Conservation (phyloP, 2,113 vertebrate species). For the Nesogale talazaci region DNA sequence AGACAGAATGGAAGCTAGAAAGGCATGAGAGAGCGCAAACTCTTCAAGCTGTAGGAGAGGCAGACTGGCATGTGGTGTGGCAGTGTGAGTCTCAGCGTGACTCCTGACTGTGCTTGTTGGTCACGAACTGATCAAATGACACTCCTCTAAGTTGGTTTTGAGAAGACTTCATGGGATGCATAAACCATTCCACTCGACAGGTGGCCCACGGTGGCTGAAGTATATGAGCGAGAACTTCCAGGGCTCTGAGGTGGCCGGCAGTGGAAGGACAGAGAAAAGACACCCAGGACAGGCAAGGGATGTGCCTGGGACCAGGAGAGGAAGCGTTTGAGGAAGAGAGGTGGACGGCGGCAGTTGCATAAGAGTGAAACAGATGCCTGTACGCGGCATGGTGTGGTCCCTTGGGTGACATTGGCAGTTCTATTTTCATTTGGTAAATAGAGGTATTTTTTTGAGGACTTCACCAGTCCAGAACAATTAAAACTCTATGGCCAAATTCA, state of each 20-base stretch:
- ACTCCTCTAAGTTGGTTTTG: neutral
- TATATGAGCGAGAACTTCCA: neutral
- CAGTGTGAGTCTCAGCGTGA: neutral
- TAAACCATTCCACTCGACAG: too few species aligned
- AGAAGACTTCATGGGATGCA: neutral
- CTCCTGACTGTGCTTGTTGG: neutral
- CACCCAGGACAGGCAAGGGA: neutral
- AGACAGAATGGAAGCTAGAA: neutral
- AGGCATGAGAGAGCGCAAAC: neutral
- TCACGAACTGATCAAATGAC: neutral
- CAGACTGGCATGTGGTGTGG: neutral
- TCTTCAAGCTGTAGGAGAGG: neutral
- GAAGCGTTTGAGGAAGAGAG: neutral
- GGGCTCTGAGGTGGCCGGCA: neutral
- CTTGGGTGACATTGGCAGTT: fast-evolving
- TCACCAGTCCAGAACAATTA: neutral
- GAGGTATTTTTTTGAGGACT: neutral
- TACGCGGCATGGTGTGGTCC: fast-evolving
- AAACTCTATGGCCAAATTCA: neutral
- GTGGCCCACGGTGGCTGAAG: neutral
- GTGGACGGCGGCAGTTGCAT: neutral
- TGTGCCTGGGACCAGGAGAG: neutral
- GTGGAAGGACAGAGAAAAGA: neutral
- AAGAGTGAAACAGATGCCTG: fast-evolving
- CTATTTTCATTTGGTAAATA: neutral